Conservation (phyloP, 2,888 invertebrate species). For the Machimus rusticus region DNA sequence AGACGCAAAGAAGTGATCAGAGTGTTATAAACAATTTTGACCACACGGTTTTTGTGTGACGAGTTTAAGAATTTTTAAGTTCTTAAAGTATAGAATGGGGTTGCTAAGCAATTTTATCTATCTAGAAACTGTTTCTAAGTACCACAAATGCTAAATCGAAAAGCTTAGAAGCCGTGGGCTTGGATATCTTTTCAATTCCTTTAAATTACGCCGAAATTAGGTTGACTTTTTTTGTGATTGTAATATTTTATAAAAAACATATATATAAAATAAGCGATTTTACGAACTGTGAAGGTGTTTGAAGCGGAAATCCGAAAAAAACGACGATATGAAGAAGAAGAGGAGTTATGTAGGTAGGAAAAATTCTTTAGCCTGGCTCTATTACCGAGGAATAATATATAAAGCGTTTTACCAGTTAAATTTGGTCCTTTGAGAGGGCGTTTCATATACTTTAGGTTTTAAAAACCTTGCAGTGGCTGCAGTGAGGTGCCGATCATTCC, state of each 20-base stretch:
- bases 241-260: not conserved
- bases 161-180: not conserved
- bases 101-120: no score
- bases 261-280: not conserved
- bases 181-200: not conserved
- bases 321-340: not conserved
- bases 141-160: not conserved
- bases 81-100: no score
- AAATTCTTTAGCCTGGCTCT: not conserved
- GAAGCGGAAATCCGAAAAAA: no score
- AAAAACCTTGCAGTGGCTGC: not conserved
- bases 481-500: not conserved
- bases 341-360: not conserved
- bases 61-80: no score
- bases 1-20: no score
- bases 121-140: not conserved
- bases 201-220: not conserved
- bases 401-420: not conserved
- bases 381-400: not conserved
- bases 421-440: not conserved
- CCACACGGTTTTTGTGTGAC: no score
- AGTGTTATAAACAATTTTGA: no score
- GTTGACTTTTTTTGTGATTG: not conserved
- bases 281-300: no score
- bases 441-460: not conserved